Conservation (phyloP, 2,113 vertebrate species). For the Maccullochella peelii region DNA sequence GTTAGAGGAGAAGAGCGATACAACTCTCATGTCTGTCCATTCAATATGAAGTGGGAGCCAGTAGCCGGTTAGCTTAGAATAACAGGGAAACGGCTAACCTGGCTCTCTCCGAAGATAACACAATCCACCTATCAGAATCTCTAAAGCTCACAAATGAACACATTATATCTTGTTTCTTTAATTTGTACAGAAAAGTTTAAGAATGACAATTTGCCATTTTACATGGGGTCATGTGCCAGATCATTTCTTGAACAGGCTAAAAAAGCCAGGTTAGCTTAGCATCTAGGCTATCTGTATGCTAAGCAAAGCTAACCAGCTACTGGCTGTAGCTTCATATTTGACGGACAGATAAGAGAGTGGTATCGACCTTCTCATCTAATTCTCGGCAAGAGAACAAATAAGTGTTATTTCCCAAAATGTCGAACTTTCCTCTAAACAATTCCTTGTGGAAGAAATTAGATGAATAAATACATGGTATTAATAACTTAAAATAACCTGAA, state of each 20-base stretch:
- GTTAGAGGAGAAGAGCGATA: background rate
- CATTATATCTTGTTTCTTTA: too few species aligned
- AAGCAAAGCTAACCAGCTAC: background rate
- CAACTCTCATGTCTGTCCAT: background rate
- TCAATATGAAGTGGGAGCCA: background rate
- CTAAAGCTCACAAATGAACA: too few species aligned
- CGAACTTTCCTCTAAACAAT: background rate
- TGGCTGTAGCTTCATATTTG: background rate
- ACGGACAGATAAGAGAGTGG: background rate
- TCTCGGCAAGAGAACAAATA: background rate
- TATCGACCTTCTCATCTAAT: background rate
- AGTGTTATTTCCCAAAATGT: background rate
- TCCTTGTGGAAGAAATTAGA: background rate
- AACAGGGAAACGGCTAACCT: background rate
- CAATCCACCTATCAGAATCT: background rate
- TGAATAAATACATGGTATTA: background rate
- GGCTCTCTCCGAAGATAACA: background rate
- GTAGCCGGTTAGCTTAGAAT: background rate
- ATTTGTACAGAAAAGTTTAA: background rate
- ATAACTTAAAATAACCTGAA: background rate
- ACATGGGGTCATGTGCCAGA: background rate
- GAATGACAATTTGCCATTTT: background rate
- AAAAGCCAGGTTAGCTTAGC: background rate
- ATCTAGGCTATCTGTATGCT: background rate
- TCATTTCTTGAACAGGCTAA: background rate